Evolutionary conservation across 30 jellyfish, hydroid and myxozoan species (phyloP), one percentile per base, ranked within the genome.

Genomic region (Pseudorhiza aurosa): DNA sequence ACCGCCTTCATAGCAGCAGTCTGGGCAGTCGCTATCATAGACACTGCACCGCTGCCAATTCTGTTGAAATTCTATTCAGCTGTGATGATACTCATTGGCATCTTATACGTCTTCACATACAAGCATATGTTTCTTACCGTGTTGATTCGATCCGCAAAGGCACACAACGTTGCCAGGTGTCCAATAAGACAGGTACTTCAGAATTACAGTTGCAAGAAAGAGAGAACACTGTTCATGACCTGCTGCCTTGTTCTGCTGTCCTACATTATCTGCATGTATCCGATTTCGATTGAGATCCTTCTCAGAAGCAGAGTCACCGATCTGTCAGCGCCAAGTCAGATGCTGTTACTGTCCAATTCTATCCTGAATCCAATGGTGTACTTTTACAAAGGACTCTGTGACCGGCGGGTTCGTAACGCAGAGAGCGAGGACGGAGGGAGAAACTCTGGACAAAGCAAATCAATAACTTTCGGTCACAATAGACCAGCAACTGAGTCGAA

Each of bases 331-430:
- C 32, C 40, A 11, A 64, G 68, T 26, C 56, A 57, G 56, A 18
- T 80, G 6, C 11, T 50, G 26, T 45, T 80, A 51, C 44, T 80
- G 44, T 0, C 40, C 12, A 80, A 80, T 31, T 80, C 91, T n/a
- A 50, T 56, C 4, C 47, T 57, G 51, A 80, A 80, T 49, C 91
- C 91, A 2, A 8, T 67, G 77, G 81, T 80, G n/a, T 80, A 80
- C 47, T 80, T 80, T 37, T 79, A 12, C 77, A 62, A 79, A 31
- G 91, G 87, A 22, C 43, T 27, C 33, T 3, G 72, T 22, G 87
- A 68, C 46, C 51, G 71, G n/a, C 56, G 80, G 4, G 29, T 44
- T 1, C n/a, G n/a, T n/a, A n/a, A n/a, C n/a, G n/a, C n/a, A n/a
- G n/a, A n/a, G n/a, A n/a, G n/a, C n/a, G n/a, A n/a, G n/a, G n/a